phyloP scores from a whole-genome alignment of 2,797 vertebrate species.

The Poecilia picta region DNA sequence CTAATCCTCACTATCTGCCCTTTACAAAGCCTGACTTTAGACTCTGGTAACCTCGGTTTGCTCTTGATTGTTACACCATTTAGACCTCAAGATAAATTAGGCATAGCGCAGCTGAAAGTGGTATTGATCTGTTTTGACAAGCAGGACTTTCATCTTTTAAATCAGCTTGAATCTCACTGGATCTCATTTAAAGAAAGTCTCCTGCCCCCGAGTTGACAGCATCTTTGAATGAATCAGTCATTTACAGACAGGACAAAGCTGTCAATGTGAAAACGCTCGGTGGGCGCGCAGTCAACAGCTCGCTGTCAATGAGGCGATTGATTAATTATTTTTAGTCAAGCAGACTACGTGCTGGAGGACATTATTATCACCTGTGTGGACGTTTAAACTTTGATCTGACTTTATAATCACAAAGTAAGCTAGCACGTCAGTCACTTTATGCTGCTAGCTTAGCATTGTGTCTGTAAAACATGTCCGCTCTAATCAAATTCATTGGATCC shows the following conservation, averaged over 20 bases:
- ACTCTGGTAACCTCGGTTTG: slow-evolving; percentile 6
- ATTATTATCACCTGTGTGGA: slow-evolving; percentile 24
- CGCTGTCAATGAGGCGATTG: neutral
- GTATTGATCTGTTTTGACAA: neutral
- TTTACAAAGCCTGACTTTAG: neutral
- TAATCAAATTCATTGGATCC: neutral
- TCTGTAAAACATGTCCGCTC: neutral
- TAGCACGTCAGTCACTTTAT: neutral
- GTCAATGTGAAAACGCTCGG: neutral
- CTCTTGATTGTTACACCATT: neutral
- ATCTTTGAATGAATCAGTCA: neutral
- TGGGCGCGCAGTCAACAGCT: neutral
- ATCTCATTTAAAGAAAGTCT: neutral
- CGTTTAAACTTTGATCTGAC: slow-evolving; percentile 13
- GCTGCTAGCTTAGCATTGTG: neutral
- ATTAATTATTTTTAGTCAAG: slow-evolving; percentile 19
- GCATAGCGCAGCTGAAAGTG: neutral
- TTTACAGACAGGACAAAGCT: slow-evolving; percentile 8
- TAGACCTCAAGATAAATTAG: slow-evolving; percentile 5
- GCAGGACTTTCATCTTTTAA: slow-evolving; percentile 9
- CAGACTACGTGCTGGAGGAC: slow-evolving; percentile 28
- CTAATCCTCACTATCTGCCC: neutral
- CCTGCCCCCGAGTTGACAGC: slow-evolving; percentile 24
- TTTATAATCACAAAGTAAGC: neutral
- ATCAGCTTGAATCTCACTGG: neutral